These are phyloP conservation scores for Leptopilina drosophilae DNA, from an alignment of 2,888 invertebrate species.

Conservation along the genomic window DNA sequence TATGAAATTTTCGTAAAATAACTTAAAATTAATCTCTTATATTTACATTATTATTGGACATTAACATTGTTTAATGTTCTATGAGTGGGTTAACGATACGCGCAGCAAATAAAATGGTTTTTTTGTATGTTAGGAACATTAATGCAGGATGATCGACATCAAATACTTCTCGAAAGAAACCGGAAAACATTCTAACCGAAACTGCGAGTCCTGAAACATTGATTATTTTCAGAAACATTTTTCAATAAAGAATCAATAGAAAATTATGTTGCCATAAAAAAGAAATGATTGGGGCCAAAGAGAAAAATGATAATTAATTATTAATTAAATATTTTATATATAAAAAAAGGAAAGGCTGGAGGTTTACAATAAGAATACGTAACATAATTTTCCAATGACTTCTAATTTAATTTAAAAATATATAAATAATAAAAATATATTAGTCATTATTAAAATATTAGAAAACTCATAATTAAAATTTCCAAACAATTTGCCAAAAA, in stretches of 20 bases:
- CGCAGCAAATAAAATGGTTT: not conserved
- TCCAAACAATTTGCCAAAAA: slow-evolving; percentile 6
- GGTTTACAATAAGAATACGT: too few species aligned
- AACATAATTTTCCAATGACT: too few species aligned
- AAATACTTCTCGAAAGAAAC: slow-evolving; percentile 9
- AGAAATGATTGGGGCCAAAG: too few species aligned
- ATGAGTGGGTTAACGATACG: not conserved
- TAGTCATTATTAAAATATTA: not conserved
- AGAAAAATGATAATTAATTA: too few species aligned
- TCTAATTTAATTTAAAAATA: too few species aligned
- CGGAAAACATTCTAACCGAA: slow-evolving; percentile 12
- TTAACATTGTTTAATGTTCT: not conserved
- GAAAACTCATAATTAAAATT: not conserved
- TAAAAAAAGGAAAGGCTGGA: too few species aligned
- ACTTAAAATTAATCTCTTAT: too few species aligned
- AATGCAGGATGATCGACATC: slow-evolving; percentile 21
- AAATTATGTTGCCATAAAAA: too few species aligned
- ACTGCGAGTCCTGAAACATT: slow-evolving; percentile 13
- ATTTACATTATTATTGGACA: not conserved
- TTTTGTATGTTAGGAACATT: not conserved
- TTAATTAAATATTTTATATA: too few species aligned
- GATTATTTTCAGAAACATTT: not conserved
- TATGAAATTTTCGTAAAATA: too few species aligned
- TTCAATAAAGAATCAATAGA: too few species aligned
- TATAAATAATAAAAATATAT: too few species aligned